Conservation (phyloP, 2,113 vertebrate species). For the Dicentrarchus labrax region DNA sequence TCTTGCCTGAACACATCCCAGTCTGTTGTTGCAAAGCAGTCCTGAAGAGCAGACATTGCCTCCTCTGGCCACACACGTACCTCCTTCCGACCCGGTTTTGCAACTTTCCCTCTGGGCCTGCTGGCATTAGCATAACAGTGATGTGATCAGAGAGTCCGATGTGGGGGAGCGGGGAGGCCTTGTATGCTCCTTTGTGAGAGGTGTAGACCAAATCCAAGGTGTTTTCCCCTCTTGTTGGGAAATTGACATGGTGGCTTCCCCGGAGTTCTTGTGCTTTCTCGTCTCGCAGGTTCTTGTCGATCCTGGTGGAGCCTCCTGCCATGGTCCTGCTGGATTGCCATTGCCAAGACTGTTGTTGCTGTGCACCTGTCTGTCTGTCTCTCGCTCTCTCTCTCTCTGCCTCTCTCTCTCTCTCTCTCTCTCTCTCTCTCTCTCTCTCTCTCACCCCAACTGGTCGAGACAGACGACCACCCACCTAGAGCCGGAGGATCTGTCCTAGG, state of each 20-base stretch:
- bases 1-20: conserved; percentile 32
- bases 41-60: background rate
- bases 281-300: no score
- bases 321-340: no score
- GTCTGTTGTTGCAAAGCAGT: conserved; percentile 24
- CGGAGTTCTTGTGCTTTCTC: no score
- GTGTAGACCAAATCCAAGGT: background rate
- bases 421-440: no score
- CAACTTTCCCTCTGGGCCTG: conserved; percentile 17
- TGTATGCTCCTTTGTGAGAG: background rate
- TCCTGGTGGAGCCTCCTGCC: no score
- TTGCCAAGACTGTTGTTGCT: no score
- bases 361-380: no score
- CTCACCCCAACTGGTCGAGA: no score
- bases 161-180: background rate
- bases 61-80: conserved; percentile 19
- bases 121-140: background rate
- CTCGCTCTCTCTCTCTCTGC: no score
- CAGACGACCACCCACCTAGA: no score
- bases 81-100: background rate
- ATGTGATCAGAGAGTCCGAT: background rate
- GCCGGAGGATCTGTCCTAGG: no score
- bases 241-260: conserved; percentile 6
- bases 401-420: no score
- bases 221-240: background rate